Evolutionary conservation across 2,888 invertebrate genomes (phyloP).

Genomic region (Philhelius pedissequus): DNA sequence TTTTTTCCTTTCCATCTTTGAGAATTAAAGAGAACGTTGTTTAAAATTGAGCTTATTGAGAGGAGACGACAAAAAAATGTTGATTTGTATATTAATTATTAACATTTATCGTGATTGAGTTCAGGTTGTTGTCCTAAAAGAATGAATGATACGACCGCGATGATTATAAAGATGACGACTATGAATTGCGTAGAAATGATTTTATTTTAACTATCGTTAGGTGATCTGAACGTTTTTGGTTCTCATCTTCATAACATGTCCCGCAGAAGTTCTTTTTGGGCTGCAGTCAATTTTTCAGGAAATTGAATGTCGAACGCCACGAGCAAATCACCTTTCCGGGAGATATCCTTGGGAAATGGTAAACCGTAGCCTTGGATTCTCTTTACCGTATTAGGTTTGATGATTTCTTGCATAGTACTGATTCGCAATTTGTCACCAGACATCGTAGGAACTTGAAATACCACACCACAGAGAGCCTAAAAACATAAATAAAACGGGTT

Average conservation of each 20-base stretch:
- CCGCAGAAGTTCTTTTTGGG: conserved; percentile 92
- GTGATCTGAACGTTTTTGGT: neutral
- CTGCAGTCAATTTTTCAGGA: conserved; percentile 89
- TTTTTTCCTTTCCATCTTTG: conserved; percentile 41
- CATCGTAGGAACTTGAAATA: conserved; percentile 94
- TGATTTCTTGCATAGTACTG: conserved; percentile 89
- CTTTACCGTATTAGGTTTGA: conserved; percentile 94
- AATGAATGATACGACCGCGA: conserved; percentile 15
- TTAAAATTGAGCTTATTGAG: conserved; percentile 48
- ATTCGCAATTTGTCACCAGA: conserved; percentile 90
- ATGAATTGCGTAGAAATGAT: conserved; percentile 27
- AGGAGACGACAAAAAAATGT: conserved; percentile 30
- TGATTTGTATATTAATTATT: neutral
- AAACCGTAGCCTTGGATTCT: conserved; percentile 95
- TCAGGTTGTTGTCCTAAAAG: conserved; percentile 1
- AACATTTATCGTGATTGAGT: conserved; percentile 36
- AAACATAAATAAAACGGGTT: conserved; percentile 74
- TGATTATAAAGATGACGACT: neutral
- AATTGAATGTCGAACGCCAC: conserved; percentile 98
- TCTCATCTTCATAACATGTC: conserved; percentile 86
- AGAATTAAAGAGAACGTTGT: conserved; percentile 58
- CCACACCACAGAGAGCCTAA: conserved; percentile 95
- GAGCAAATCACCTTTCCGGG: conserved; percentile 93
- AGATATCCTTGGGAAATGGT: conserved; percentile 95
- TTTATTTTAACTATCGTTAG: conserved; percentile 22